These are phyloP conservation scores for Eucera pruinosa DNA, from an alignment of 2,888 invertebrate species.

Conservation along the genomic window DNA sequence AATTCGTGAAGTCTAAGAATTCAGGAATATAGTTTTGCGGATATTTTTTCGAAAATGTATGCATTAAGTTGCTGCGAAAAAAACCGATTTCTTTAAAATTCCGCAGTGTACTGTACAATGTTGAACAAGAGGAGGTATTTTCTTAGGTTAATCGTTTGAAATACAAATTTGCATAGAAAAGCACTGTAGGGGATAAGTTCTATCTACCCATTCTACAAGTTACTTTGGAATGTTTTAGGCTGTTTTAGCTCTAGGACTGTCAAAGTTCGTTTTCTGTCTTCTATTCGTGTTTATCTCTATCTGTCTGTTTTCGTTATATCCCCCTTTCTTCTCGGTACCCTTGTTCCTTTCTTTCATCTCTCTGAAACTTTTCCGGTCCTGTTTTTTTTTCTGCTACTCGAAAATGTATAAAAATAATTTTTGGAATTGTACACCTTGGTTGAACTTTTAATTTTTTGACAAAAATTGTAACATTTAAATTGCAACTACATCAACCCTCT, in stretches of 20 bases:
- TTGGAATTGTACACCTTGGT: not conserved
- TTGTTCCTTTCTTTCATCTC: not conserved
- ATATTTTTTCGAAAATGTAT: too few species aligned
- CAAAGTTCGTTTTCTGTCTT: conserved; percentile 29
- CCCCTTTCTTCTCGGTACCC: conserved; percentile 22
- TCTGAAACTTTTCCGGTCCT: not conserved
- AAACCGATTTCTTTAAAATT: too few species aligned
- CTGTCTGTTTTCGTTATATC: conserved; percentile 56
- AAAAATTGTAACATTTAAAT: too few species aligned
- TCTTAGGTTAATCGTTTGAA: conserved; percentile 72
- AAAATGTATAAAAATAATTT: not conserved
- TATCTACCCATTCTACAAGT: conserved; percentile 26
- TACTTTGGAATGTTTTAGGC: conserved; percentile 53
- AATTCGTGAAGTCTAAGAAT: too few species aligned
- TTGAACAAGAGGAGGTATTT: conserved; percentile 59
- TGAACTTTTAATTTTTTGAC: not conserved
- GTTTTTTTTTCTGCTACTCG: not conserved
- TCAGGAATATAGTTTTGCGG: too few species aligned
- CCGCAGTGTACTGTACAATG: too few species aligned
- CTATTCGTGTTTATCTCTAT: conserved; percentile 47
- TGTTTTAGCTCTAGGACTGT: conserved; percentile 25
- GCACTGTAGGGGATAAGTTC: conserved; percentile 50
- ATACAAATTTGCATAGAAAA: conserved; percentile 74
- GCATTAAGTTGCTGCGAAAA: too few species aligned
- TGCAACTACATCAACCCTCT: too few species aligned